Evolutionary conservation across 2,797 vertebrate species (phyloP).

Genomic region (Rhinoraja longicauda): DNA sequence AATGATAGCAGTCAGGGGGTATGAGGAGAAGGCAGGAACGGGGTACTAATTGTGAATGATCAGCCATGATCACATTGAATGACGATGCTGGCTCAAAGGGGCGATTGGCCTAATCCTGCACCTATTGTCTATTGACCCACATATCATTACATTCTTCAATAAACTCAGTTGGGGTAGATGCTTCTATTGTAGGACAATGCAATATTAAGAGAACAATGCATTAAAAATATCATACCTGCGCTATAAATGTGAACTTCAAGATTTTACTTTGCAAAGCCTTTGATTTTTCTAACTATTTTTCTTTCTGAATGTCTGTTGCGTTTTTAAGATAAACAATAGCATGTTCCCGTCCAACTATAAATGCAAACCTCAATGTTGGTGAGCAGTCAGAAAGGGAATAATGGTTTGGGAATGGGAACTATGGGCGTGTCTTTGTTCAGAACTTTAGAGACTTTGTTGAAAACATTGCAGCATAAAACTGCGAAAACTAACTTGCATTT

Average conservation of each 20-base stretch:
- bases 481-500: neutral
- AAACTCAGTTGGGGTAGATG: neutral
- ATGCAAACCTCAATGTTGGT: neutral
- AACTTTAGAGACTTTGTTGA: neutral
- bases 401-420: neutral
- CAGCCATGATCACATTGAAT: too few relatives aligned
- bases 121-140: too few relatives aligned
- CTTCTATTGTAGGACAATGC: neutral
- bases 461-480: neutral
- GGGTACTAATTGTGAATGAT: too few relatives aligned
- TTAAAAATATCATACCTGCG: neutral
- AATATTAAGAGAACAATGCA: neutral
- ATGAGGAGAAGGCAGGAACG: too few relatives aligned
- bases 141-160: neutral
- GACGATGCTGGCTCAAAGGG: too few relatives aligned
- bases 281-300: neutral
- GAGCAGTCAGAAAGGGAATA: neutral
- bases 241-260: neutral
- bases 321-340: neutral
- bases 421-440: neutral
- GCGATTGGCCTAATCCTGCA: too few relatives aligned
- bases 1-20: too few relatives aligned
- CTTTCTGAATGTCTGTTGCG: neutral
- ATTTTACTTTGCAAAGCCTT: neutral
- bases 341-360: neutral